These are phyloP conservation scores for Cnemophilus loriae DNA, from an alignment of 2,113 vertebrate species.

Conservation along the genomic window DNA sequence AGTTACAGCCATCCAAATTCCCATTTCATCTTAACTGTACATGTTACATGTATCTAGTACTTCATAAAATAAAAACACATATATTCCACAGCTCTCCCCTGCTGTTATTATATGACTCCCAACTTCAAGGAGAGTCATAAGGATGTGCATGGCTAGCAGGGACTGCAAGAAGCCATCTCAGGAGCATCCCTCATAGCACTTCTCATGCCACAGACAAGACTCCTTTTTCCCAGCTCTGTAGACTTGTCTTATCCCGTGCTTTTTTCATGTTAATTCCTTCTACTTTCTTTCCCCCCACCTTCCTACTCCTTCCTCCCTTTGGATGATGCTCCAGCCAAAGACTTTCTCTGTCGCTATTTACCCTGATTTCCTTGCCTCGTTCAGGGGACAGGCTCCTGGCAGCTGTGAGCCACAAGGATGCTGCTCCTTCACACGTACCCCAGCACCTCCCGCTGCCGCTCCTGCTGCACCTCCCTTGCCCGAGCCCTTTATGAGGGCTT, in stretches of 20 bases:
- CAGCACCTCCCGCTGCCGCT: too few relatives aligned
- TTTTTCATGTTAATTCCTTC: neutral
- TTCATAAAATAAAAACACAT: neutral
- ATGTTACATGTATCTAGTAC: neutral
- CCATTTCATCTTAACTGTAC: neutral
- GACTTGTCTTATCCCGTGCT: rapidly evolving
- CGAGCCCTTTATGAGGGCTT: neutral
- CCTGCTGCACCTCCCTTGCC: neutral
- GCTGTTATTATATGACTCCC: neutral
- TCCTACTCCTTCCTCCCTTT: too few relatives aligned
- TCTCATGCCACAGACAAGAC: neutral
- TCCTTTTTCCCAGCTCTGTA: neutral
- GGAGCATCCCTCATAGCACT: neutral
- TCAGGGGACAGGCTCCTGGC: neutral
- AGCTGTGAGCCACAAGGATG: neutral
- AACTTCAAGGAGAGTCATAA: neutral
- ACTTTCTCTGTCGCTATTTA: too few relatives aligned
- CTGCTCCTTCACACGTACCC: rapidly evolving
- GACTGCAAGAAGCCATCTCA: neutral
- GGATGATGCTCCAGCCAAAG: neutral
- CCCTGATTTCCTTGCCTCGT: neutral
- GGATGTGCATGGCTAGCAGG: neutral
- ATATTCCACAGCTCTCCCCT: neutral
- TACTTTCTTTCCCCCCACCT: neutral
- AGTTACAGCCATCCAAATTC: neutral